Base-by-base conservation (phyloP, 2,113 vertebrate genomes). In the Gadus macrocephalus region DNA sequence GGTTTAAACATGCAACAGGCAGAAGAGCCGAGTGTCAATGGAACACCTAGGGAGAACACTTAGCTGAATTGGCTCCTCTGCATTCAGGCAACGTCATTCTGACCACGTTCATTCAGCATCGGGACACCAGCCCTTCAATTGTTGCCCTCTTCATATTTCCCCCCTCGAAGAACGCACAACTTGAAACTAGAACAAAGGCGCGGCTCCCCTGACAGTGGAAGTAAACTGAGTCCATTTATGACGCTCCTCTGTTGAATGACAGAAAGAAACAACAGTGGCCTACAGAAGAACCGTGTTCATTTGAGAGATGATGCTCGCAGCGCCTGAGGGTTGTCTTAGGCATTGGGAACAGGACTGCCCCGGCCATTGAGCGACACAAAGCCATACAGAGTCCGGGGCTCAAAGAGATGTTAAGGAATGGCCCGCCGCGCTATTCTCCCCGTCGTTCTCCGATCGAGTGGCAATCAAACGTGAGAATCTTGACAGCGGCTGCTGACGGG, bases 381-480 rank as follows among this genome's bases (percentile, higher is more conserved):
- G 74, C 72, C 42, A 69, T 69, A 66, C 62, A 71, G 58, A 28
- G 62, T 64, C 17, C 73, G 59, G 80, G 75, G 55, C 62, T 86
- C 31, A 66, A 49, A 49, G 65, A 64, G 66, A 79, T 64, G 72
- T 76, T 73, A 87, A 84, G 71, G 67, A 74, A 74, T 78, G 76
- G 67, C 70, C 8, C 69, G 69, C n/a, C 70, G 64, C 71, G 78
- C 64, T 79, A 75, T 81, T 82, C 74, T 73, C 66, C 62, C 60
- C 64, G 60, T 61, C 53, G 62, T 71, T 81, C 66, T 53, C 56
- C 59, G 67, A 83, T 73, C 25, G 64, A 85, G 72, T 82, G 80
- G 75, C 78, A 87, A 86, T 90, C 87, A 88, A 87, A 87, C 73
- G 65, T 80, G 78, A 80, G 79, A 86, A 87, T 83, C 80, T 83